Evolutionary conservation across 23 tunicate genomes (phyloP), one percentile per base, ranked within the genome.

Genomic region (Pegea sp.): DNA sequence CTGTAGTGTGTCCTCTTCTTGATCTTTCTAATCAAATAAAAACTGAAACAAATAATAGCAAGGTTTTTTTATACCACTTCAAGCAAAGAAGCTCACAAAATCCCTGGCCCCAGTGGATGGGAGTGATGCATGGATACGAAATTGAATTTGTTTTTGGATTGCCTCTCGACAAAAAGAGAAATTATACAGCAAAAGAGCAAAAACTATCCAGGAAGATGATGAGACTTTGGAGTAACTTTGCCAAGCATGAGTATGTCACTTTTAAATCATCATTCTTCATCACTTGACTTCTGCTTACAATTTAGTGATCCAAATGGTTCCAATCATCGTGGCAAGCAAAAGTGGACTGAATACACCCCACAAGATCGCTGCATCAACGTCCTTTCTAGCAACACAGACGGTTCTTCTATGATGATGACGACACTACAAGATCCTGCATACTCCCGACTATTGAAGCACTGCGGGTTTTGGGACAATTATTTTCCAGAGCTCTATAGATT

Each of bases 61-160:
- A 54, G 52, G 24, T 55, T 43, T 81, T 44, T 48, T 50, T 72
- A 11, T 81, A 81, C 68, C 69, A 68, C 24, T 68, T 75, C 64
- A 63, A 57, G 24, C 76, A 75, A 26, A 65, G 81, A 7, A 86
- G 81, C 59, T 42, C 67, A 1, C 60, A 74, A 23, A 74, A 71
- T n/a, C 86, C 77, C 0, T 74, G 96, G 96, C 96, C 86, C 4
- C 72, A 86, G 29, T 74, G 86, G 96, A 86, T 74, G 86, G 96
- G 94, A 22, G 74, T 66, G n/a, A 63, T 81, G 75, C 94, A 81
- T 56, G 94, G 94, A 23, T 81, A 81, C 30, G 94, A 81, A 56
- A 81, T 81, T 22, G 84, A 81, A 48, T 81, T 72, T 60, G 65
- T 69, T 11, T 81, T 72, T 44, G 94, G 94, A 3, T 2, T 73